Conservation (phyloP, 1,140 invertebrate species). For the Lamellibrachia luymesi region DNA sequence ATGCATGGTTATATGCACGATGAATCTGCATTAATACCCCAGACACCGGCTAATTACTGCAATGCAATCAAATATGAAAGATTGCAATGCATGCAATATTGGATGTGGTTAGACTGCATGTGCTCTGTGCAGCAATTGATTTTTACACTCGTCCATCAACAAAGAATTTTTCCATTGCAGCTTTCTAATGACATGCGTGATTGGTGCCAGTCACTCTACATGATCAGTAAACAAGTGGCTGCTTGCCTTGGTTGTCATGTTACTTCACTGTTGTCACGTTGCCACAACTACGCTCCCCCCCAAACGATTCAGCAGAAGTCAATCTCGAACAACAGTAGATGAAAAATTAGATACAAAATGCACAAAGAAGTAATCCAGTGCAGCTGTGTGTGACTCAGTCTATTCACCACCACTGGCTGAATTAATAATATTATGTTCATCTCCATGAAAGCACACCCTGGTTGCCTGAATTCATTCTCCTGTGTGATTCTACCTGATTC, state of each 20-base stretch:
- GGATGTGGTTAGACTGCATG: not conserved
- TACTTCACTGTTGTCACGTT: not conserved
- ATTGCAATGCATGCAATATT: not conserved
- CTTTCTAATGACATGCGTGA: not conserved
- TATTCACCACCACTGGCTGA: too few relatives aligned
- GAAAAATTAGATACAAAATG: not conserved
- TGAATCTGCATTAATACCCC: not conserved
- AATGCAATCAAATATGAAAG: not conserved
- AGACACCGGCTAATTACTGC: not conserved
- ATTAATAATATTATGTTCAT: too few relatives aligned
- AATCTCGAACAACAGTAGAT: not conserved
- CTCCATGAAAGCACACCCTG: too few relatives aligned
- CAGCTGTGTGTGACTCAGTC: too few relatives aligned
- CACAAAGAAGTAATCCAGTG: not conserved
- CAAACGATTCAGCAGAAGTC: not conserved
- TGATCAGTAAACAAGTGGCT: not conserved
- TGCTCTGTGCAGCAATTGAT: not conserved
- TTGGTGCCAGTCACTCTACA: not conserved
- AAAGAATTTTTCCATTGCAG: not conserved
- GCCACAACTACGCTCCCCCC: not conserved
- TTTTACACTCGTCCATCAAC: not conserved
- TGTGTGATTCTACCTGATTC: not conserved
- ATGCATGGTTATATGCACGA: not conserved
- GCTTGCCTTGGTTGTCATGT: not conserved
- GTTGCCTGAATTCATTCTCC: not conserved